Evolutionary conservation across 2,113 vertebrate genomes (phyloP).

Genomic region (Eptatretus burgeri): DNA sequence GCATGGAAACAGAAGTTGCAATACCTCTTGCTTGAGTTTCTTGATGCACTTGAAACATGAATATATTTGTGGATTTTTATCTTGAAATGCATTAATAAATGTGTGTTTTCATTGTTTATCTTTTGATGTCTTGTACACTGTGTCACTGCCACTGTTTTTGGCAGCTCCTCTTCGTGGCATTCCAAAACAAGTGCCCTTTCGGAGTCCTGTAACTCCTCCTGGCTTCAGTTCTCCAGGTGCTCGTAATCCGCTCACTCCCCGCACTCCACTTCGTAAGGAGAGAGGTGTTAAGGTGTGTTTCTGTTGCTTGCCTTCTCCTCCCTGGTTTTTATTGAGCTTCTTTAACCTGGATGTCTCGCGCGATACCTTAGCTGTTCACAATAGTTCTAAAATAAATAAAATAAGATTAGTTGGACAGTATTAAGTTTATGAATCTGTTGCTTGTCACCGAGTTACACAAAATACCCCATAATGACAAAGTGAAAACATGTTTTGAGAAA

Average conservation of each 20-base stretch:
- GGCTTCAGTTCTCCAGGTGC: conserved; percentile 74
- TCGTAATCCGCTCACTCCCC: conserved; percentile 52
- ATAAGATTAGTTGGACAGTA: no score
- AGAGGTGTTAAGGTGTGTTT: conserved; percentile 57
- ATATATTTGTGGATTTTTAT: conserved; percentile 6
- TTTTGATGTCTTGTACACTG: neutral
- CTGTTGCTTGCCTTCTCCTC: neutral
- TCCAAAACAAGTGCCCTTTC: conserved; percentile 69
- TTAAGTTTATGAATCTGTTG: no score
- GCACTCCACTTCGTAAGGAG: conserved; percentile 63
- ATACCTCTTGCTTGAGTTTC: neutral
- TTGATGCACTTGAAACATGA: neutral
- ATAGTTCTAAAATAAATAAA: no score
- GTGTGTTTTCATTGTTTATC: neutral
- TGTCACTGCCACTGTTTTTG: conserved; percentile 7
- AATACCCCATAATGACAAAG: no score
- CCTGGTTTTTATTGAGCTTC: no score
- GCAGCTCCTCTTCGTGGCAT: conserved; percentile 82
- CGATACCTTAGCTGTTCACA: no score
- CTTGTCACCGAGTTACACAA: no score
- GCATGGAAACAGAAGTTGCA: neutral
- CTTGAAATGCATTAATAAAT: neutral
- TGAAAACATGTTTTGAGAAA: no score
- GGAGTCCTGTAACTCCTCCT: conserved; percentile 57
- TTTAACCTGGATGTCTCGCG: no score